Base-by-base conservation (phyloP, 2,113 vertebrate species). In the Ploceus nigricollis region DNA sequence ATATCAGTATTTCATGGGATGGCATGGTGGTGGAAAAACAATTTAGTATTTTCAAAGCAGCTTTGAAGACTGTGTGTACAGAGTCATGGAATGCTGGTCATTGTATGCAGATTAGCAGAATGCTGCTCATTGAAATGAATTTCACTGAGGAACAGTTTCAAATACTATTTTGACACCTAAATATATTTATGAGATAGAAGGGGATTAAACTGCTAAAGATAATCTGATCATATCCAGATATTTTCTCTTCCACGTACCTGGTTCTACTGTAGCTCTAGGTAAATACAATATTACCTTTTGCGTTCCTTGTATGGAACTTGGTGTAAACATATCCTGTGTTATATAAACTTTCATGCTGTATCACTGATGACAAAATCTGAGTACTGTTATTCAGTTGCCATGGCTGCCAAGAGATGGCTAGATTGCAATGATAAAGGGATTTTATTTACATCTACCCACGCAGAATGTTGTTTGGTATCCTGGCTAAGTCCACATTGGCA, bases 391-490 rank as follows among this genome's bases (percentile, higher is more conserved):
- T 76, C 10, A 11, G 78, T 96, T 96, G 70, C 90, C 60, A 93
- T 88, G 44, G 60, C 51, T 96, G 56, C 92, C 71, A 78, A 82
- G 82, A 88, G 66, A 90, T 93, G 66, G 45, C 24, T 88, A 85
- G 53, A 85, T 65, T 86, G 63, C 58, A 65, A 27, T 24, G 40
- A 84, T 69, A 77, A 85, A 77, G 27, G 40, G 42, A 82, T 82
- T 94, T 94, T 94, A 83, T 95, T 90, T 90, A 61, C 79, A 86
- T 77, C 58, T 68, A 80, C 79, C 79, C 80, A 94, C 68, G 4
- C 39, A 58, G 30, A 5, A 10, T 37, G 56, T 47, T 85, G 56
- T 63, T 90, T 75, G 21, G 39, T 89, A 42, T 54, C 56, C 64
- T 48, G 42, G 28, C 51, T 64, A 60, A 80, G 51, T 33, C 44